Evolutionary conservation across 53 echinoderm and acorn worm species (phyloP).

Genomic region (Echinometra lucunter): DNA sequence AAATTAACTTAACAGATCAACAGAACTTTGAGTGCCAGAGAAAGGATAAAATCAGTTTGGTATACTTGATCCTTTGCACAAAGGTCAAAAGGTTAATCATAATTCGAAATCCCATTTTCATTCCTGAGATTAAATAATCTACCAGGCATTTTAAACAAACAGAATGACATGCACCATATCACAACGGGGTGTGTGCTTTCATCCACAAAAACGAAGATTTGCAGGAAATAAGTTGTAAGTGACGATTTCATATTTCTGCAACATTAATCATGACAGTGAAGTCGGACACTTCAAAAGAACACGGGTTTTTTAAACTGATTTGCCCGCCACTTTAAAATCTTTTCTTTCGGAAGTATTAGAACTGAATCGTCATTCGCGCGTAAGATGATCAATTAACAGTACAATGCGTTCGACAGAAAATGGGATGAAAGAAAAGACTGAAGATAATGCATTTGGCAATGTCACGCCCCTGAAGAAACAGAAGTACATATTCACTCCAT

Average conservation of each 20-base stretch:
- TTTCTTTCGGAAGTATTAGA: slow-evolving; percentile 24
- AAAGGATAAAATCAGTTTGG: background rate
- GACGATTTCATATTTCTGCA: background rate
- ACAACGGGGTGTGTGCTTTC: background rate
- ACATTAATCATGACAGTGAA: background rate
- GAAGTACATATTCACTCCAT: background rate
- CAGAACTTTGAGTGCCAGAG: background rate
- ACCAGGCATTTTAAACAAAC: background rate
- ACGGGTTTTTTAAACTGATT: background rate
- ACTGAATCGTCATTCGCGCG: slow-evolving; percentile 1
- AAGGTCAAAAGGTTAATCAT: background rate
- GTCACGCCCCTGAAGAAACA: background rate
- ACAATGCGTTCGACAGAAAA: background rate
- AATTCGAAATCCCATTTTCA: background rate
- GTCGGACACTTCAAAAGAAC: slow-evolving; percentile 22
- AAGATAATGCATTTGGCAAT: background rate
- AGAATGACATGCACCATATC: background rate
- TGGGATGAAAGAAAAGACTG: background rate
- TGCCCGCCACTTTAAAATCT: background rate
- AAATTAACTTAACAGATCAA: too few relatives aligned
- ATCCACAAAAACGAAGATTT: too few relatives aligned
- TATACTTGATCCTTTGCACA: background rate
- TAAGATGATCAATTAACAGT: background rate
- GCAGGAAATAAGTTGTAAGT: background rate
- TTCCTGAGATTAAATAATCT: background rate